Evolutionary conservation across 1,140 invertebrate species (phyloP), one percentile per base, ranked within the genome.

Genomic region (Acromyrmex heyeri): DNA sequence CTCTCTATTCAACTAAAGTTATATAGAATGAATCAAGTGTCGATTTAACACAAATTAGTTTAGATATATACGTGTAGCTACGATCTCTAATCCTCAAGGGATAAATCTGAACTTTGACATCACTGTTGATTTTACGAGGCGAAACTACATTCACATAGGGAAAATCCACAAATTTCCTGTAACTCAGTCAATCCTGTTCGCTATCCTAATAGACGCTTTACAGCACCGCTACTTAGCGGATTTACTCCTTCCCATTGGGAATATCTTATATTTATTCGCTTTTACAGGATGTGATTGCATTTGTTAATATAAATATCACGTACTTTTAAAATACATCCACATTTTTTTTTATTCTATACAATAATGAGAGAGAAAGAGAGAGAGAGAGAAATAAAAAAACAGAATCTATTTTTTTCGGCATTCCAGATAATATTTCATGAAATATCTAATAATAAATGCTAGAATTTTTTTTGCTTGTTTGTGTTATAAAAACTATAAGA

Each of bases 41-140:
- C 4, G 55, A 75, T 83, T 83, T 73, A 70, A 83, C 38, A 61
- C 69, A 73, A 83, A 83, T 83, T 83, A 83, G 53, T 24, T 75
- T 73, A 73, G 55, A 75, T 38, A 38, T 34, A 67, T 8, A 59
- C 14, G 14, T 61, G 44, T 27, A 12, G 18, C 21, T 38, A 72
- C 69, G 44, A 75, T 50, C 18, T 10, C 18, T 30, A 59, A 38
- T 61, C 14, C 79, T 62, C 24, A 7, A 7, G 67, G 55, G 24
- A 83, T 73, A 83, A 83, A 72, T 82, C 55, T 82, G 16, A 82
- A 82, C 79, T 82, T 82, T 10, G 53, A 61, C 48, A 27, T 70
- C 50, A 81, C 67, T 73, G 55, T 82, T 38, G 67, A 82, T 82
- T 73, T 82, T 55, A 48, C 34, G 55, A 82, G 34, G 44, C 53